phyloP scores from a whole-genome alignment of 2,888 invertebrate species.

The Crepidodera aurea region DNA sequence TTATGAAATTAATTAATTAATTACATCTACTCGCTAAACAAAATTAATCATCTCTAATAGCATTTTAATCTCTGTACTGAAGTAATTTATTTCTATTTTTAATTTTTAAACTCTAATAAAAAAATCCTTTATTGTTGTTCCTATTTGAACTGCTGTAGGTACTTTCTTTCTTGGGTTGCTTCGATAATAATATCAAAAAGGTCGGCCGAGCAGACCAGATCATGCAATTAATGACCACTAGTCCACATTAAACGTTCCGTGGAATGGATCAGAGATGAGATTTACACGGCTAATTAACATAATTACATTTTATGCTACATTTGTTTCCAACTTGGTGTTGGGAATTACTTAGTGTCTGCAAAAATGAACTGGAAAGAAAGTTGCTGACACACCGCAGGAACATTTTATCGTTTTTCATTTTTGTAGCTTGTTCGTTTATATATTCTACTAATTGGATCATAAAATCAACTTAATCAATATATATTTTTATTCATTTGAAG shows the following conservation, averaged over 20 bases:
- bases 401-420: background rate
- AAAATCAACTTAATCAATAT: no score
- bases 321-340: constrained; percentile 31
- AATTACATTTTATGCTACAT: constrained; percentile 38
- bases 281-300: constrained; percentile 38
- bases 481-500: no score
- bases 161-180: constrained; percentile 10
- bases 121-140: constrained; percentile 1
- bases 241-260: constrained; percentile 33
- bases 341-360: constrained; percentile 6
- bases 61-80: background rate
- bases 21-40: background rate
- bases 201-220: constrained; percentile 29
- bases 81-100: background rate
- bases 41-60: constrained; percentile 4
- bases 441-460: no score
- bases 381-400: constrained; percentile 1
- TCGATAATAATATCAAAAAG: constrained; percentile 31
- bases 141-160: constrained; percentile 13
- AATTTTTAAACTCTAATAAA: background rate
- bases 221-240: constrained; percentile 38
- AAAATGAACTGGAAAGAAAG: constrained; percentile 1
- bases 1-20: constrained; percentile 3
- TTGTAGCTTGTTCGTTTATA: background rate
- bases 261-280: constrained; percentile 37